These are phyloP conservation scores for Mermis nigrescens DNA, from an alignment of 2,888 invertebrate genomes.

Conservation along the genomic window DNA sequence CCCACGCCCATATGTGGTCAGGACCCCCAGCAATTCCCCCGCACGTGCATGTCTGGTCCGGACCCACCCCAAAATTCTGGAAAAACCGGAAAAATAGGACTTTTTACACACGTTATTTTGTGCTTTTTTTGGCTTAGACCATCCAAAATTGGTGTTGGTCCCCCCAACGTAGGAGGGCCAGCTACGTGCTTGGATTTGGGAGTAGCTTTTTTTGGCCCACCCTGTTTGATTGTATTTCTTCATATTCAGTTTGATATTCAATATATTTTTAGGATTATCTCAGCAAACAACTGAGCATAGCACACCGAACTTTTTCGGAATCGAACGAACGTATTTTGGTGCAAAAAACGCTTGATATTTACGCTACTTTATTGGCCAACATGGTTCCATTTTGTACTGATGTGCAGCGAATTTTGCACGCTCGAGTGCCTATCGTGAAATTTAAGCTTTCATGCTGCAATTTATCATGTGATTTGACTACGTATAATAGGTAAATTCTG, in stretches of 20 bases:
- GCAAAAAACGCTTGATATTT: not conserved
- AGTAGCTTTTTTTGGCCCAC: too few species aligned
- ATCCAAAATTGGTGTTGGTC: too few species aligned
- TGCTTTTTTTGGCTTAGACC: too few species aligned
- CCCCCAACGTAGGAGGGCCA: too few species aligned
- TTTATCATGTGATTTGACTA: slow-evolving; percentile 62
- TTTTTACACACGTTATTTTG: too few species aligned
- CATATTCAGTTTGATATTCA: not conserved
- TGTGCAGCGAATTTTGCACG: slow-evolving; percentile 54
- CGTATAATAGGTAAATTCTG: slow-evolving; percentile 41
- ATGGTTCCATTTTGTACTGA: not conserved
- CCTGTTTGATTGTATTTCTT: too few species aligned
- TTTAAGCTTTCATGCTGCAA: slow-evolving; percentile 54
- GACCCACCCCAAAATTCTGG: too few species aligned
- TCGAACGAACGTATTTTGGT: not conserved
- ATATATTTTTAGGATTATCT: not conserved
- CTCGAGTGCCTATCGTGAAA: slow-evolving; percentile 72
- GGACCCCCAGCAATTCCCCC: too few species aligned
- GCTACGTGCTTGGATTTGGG: too few species aligned
- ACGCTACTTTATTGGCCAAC: not conserved
- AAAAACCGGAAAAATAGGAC: too few species aligned
- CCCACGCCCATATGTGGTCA: too few species aligned
- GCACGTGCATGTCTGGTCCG: too few species aligned
- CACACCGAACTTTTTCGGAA: not conserved
- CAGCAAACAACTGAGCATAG: not conserved